Evolutionary conservation across 2,888 invertebrate species (phyloP).

Genomic region (Cheilosia grossa): DNA sequence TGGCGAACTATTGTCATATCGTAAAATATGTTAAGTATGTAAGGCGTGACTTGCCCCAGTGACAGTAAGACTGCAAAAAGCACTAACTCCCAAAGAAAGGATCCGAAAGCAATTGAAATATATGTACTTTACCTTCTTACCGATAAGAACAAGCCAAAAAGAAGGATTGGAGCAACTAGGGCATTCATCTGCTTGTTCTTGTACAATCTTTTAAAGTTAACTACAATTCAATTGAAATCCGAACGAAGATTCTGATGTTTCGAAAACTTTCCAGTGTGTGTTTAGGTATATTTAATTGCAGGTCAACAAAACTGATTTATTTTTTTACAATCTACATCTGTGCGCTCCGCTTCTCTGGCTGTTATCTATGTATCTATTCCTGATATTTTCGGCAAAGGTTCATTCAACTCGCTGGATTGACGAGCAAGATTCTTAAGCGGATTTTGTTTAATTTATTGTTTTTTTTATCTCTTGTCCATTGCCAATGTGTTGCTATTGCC

Average conservation of each 20-base stretch:
- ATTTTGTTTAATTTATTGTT: background rate
- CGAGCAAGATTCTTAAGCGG: background rate
- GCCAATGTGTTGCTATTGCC: background rate
- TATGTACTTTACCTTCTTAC: background rate
- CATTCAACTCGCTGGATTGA: background rate
- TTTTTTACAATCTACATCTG: constrained; percentile 6
- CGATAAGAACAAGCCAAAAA: background rate
- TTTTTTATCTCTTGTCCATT: too few relatives aligned
- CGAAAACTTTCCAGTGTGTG: background rate
- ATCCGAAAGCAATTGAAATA: background rate
- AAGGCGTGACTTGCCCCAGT: too few relatives aligned
- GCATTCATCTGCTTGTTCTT: background rate
- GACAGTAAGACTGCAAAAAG: too few relatives aligned
- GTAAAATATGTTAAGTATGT: too few relatives aligned
- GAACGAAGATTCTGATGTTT: constrained; percentile 1
- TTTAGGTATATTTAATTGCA: constrained; percentile 10
- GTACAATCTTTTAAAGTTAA: constrained; percentile 1
- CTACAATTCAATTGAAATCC: constrained; percentile 34
- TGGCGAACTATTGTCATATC: too few relatives aligned
- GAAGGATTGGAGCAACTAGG: background rate
- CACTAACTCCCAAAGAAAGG: background rate
- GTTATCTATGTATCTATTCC: background rate
- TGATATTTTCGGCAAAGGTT: background rate
- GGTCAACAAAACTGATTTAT: constrained; percentile 9
- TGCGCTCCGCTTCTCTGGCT: background rate